Base-by-base conservation (phyloP, 2,113 vertebrate genomes). In the Toxostoma redivivum region DNA sequence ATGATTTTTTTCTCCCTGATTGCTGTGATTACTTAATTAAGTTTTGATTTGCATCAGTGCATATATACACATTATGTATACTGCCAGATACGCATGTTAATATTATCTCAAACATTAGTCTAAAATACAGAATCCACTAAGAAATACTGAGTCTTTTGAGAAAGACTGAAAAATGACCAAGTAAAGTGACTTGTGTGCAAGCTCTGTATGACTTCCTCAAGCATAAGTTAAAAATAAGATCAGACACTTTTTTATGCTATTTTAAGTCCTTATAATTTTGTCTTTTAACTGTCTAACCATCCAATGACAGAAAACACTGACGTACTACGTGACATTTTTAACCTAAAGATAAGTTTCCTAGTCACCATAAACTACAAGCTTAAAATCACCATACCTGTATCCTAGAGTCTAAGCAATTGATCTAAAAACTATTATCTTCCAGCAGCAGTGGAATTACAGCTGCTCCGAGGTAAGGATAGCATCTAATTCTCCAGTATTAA, bases 361-460 rank as follows among this genome's bases (percentile, higher is more conserved):
- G 61, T 14, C 38, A 73, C 70, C 67, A 60, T 86, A 90, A 96
- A 92, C 77, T 73, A 91, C 17, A 53, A 92, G 30, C 30, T 83
- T 83, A 81, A 90, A 95, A 90, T 86, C 88, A 73, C 81, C 50
- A 11, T 78, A 73, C 47, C 48, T 86, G 48, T 74, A 58, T 51
- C 64, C 64, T 86, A 50, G 91, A 78, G 81, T 76, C 69, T 87
- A 84, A 89, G 73, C 67, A 92, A 90, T 94, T 81, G 65, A 95
- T 96, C 92, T 95, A 72, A 95, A 95, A 95, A 71, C 80, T 76
- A 90, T 96, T 93, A 86, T 92, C 89, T 92, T 91, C 48, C 65
- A 88, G 44, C 57, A 87, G 57, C 72, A 87, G 73, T 74, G 53
- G 77, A 94, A 94, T 94, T 88, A 86, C 60, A 91, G 84, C 81